Conservation (phyloP, 1,140 invertebrate genomes). For the Myzus persicae region DNA sequence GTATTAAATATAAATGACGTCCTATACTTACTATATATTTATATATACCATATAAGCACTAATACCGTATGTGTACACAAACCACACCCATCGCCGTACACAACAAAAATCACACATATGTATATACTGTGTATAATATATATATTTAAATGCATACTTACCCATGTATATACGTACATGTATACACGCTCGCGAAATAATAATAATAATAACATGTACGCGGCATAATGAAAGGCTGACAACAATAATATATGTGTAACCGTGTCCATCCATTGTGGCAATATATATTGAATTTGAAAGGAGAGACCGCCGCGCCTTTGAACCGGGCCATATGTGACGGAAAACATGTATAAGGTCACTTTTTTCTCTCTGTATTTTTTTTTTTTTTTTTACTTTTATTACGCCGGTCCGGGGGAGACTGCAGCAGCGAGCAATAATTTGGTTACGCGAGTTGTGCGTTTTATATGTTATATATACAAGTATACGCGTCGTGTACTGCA, state of each 20-base stretch:
- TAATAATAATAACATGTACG: conserved; percentile 49
- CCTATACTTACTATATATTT: not conserved
- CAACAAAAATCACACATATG: not conserved
- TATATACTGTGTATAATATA: not conserved
- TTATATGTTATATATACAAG: not conserved
- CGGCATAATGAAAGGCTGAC: conserved; percentile 49
- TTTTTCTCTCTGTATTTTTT: not conserved
- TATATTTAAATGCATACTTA: conserved; percentile 8
- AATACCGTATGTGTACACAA: conserved; percentile 6
- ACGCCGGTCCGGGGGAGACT: not conserved
- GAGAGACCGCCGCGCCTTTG: conserved; percentile 51
- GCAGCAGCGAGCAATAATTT: not conserved
- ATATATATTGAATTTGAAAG: conserved; percentile 58
- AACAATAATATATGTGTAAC: conserved; percentile 49
- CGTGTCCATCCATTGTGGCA: conserved; percentile 36
- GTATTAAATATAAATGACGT: too few species aligned
- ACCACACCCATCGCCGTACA: not conserved
- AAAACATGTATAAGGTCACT: conserved; percentile 53
- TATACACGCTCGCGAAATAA: not conserved
- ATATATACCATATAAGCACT: not conserved
- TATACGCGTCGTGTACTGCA: not conserved
- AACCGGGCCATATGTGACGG: conserved; percentile 54
- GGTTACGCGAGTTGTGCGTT: conserved; percentile 35
- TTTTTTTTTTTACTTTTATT: not conserved
- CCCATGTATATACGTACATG: not conserved